Base-by-base conservation (phyloP, 2,797 vertebrate species). In the Poecilia wingei region DNA sequence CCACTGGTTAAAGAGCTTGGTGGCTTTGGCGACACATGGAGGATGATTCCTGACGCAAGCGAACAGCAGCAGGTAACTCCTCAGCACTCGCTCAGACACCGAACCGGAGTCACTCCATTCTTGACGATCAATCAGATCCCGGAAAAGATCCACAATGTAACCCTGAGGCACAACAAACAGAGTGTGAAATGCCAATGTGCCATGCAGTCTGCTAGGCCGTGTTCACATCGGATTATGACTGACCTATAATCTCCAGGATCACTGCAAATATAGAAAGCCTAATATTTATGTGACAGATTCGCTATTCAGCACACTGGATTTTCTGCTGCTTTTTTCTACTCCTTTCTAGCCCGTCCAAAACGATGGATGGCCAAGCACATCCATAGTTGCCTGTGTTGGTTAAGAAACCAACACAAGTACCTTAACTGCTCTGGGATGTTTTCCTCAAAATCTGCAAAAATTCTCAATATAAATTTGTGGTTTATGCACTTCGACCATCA, bases 101-200 rank as follows among this genome's bases (percentile, higher is more conserved):
- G 97, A 96, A 55, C 98, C 97, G 0, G 96, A 93, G 22, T 98
- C 97, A 0, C 77, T 92, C 98, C 98, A 99, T 0, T 92, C 82
- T 94, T 98, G 97, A 1, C 43, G 89, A 59, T 97, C 97, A 33
- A 98, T 97, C 83, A 98, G 94, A 13, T 79, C 91, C 71, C 80
- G 93, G 78, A 98, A 96, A 72, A 99, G 90, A 72, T 94, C 81
- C 76, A 98, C 86, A 2, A 98, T 97, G 82, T 97, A 97, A 68
- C 81, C 88, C 98, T 98, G 91, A 66, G n/a, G 73, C 33, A 80
- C 13, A 55, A 84, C 69, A 72, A 39, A n/a, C 7, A 68, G 70
- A 2, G 43, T 71, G 41, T 71, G n/a, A 71, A 71, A 71, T 28
- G n/a, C 16, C 1, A 46, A 1, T 46, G n/a, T n/a, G 13, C 25